Evolutionary conservation across 2,888 invertebrate species (phyloP).

Genomic region (Steinernema hermaphroditum): DNA sequence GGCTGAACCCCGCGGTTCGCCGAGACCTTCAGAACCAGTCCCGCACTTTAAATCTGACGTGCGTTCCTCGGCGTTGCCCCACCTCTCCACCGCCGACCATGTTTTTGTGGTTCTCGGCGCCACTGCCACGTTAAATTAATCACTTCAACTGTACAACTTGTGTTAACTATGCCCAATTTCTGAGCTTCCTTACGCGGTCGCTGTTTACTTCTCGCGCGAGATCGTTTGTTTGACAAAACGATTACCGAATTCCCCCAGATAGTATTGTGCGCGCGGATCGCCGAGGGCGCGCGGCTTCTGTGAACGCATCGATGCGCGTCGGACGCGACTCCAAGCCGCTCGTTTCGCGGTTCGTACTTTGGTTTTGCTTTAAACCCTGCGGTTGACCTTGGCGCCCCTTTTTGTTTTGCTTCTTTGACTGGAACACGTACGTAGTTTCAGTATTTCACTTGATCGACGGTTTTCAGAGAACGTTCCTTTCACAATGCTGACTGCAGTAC

Average conservation of each 20-base stretch:
- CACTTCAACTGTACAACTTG: not conserved
- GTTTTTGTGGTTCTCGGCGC: conserved; percentile 11
- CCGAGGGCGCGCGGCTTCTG: not conserved
- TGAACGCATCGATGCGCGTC: not conserved
- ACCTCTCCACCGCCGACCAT: not conserved
- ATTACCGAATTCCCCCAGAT: conserved; percentile 13
- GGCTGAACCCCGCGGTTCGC: not conserved
- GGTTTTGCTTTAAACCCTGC: too few relatives aligned
- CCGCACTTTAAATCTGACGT: conserved; percentile 19
- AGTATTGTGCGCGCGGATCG: conserved; percentile 10
- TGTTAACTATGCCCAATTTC: not conserved
- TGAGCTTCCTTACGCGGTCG: not conserved
- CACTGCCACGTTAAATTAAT: conserved; percentile 18
- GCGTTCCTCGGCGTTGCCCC: not conserved
- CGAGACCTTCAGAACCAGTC: not conserved
- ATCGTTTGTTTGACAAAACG: conserved; percentile 23
- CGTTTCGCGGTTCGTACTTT: too few relatives aligned
- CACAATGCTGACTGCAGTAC: too few relatives aligned
- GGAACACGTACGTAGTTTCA: not conserved
- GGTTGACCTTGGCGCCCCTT: too few relatives aligned
- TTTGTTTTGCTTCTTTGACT: not conserved
- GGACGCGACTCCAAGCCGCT: not conserved
- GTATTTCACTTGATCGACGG: not conserved
- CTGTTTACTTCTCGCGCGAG: not conserved
- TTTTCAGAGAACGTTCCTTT: too few relatives aligned